These are phyloP conservation scores for Sphaeridia pumilis DNA, from an alignment of 2,888 invertebrate species.

Conservation along the genomic window DNA sequence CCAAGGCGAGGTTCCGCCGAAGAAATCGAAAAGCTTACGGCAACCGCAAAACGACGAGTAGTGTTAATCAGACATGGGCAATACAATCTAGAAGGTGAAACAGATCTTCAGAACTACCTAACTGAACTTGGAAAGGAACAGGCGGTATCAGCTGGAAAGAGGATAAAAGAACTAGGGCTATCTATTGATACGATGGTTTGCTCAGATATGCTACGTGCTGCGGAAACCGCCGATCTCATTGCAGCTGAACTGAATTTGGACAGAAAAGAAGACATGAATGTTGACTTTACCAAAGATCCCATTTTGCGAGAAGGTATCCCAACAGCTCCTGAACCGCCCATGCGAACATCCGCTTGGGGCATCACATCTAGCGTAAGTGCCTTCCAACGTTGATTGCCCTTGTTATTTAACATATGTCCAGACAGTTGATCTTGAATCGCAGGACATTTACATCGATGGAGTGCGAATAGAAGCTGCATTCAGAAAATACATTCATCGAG, in stretches of 20 bases:
- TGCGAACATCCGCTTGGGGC: conserved; percentile 80
- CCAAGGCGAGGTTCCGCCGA: background rate
- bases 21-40: conserved; percentile 48
- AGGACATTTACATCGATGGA: conserved; percentile 88
- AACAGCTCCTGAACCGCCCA: conserved; percentile 82
- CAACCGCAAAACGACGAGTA: conserved; percentile 60
- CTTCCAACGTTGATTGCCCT: too few species aligned
- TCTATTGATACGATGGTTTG: conserved; percentile 68
- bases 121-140: conserved; percentile 69
- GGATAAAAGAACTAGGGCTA: conserved; percentile 60
- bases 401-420: too few species aligned
- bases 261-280: conserved; percentile 16
- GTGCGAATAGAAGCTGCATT: conserved; percentile 93
- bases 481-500: conserved; percentile 82
- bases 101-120: conserved; percentile 59
- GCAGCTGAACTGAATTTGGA: conserved; percentile 4
- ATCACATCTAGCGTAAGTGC: too few species aligned
- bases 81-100: conserved; percentile 61
- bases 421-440: too few species aligned
- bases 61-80: conserved; percentile 91
- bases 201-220: conserved; percentile 88
- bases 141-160: conserved; percentile 69
- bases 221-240: conserved; percentile 80
- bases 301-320: conserved; percentile 87
- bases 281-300: conserved; percentile 52